Percentiles rank a stretch among this genome's conserved stretches.
These are phyloP conservation scores for Propithecus coquereli DNA, from an alignment of 2,113 vertebrate species.

Conservation along the genomic window DNA sequence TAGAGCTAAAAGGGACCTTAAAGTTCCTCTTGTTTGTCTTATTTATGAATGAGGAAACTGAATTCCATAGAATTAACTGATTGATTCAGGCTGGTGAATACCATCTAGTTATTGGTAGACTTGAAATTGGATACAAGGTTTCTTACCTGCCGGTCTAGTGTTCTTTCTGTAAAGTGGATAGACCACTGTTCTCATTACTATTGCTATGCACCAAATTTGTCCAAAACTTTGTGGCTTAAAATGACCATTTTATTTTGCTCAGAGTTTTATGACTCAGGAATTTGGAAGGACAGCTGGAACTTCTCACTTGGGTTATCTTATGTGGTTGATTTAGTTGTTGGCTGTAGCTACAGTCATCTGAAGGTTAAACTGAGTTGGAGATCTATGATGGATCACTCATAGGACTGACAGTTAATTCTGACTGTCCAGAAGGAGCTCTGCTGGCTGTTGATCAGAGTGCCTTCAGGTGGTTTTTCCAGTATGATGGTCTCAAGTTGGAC, in stretches of 20 bases:
- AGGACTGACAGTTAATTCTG: background rate
- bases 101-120: background rate
- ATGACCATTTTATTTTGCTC: conserved; percentile 1
- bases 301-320: background rate
- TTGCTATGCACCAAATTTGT: background rate
- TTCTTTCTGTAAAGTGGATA: background rate
- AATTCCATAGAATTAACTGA: conserved; percentile 29
- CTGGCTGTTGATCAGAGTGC: background rate
- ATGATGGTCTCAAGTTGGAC: background rate
- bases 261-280: conserved; percentile 13
- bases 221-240: background rate
- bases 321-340: background rate
- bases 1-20: background rate
- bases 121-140: background rate
- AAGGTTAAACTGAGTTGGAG: background rate
- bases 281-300: background rate
- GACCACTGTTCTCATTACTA: background rate
- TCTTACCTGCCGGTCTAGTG: background rate
- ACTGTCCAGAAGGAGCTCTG: background rate
- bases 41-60: background rate
- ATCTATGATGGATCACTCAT: background rate
- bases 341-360: background rate
- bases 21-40: background rate
- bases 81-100: background rate
- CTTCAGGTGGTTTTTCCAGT: background rate